Evolutionary conservation across 2,113 vertebrate genomes (phyloP), one percentile per base, ranked within the genome.

Genomic region (Cheilinus undulatus): DNA sequence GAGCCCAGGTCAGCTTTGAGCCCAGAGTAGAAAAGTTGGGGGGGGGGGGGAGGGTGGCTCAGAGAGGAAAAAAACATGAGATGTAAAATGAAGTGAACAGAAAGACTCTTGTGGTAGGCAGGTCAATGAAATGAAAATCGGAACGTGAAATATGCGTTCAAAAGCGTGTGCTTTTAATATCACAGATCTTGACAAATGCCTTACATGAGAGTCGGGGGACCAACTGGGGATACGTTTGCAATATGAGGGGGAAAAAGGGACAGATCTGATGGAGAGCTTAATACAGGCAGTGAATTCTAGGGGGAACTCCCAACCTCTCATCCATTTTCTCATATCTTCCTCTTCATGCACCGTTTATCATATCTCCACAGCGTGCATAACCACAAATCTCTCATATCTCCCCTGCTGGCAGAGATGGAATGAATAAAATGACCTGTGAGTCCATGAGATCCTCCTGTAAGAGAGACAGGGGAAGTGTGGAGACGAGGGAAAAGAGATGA

Each of bases 1-100:
- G 49, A 85, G 69, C 38, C 67, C 80, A 81, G 86, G 85, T 87
- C 76, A 88, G 72, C 32, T 70, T 67, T 59, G 45, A 79, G 73
- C 57, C 34, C 57, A 45, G 58, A 68, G 75, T 57, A 69, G n/a
- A 62, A 38, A 72, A 65, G 67, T 70, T 65, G 67, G 20, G 68
- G 65, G 67, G 28, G 51, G 26, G 11, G 4, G 24, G 52, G 17
- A 51, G 27, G n/a, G n/a, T n/a, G n/a, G n/a, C n/a, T n/a, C n/a
- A n/a, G n/a, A n/a, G n/a, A n/a, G n/a, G n/a, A n/a, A n/a, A 28
- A 30, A 60, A 65, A 28, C 36, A 42, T 24, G 40, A 69, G 23
- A 67, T 46, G 22, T 65, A 49, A 73, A 75, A 46, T 64, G 34
- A 68, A 78, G 7, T 36, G 53, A 70, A 42, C n/a, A 59, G 32